Percentiles rank a stretch among this genome's conserved stretches.
Evolutionary conservation across 2,888 invertebrate genomes (phyloP).

Genomic region (Acleris laterana): DNA sequence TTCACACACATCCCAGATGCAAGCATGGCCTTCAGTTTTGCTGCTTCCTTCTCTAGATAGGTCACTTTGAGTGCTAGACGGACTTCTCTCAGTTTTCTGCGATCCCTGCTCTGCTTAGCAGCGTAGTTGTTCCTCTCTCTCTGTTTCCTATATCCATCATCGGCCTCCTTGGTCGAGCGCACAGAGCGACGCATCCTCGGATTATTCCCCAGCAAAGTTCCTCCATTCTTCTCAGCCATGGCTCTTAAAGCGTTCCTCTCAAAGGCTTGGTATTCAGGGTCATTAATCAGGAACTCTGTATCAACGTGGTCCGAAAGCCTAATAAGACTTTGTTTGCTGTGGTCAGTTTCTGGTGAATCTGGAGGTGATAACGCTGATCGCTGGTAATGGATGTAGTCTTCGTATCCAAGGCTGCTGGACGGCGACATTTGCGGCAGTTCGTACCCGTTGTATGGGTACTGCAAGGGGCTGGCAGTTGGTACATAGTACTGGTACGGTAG

Average conservation of each 20-base stretch:
- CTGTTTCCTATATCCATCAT: conserved; percentile 94
- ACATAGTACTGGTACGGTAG: conserved; percentile 41
- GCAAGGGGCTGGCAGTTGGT: conserved; percentile 42
- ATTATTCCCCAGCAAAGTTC: conserved; percentile 83
- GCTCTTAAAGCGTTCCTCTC: conserved; percentile 87
- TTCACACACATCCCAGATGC: conserved; percentile 72
- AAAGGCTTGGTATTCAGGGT: conserved; percentile 88
- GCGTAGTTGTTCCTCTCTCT: conserved; percentile 96
- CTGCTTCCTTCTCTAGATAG: conserved; percentile 93
- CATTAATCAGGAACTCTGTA: conserved; percentile 66
- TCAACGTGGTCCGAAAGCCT: conserved; percentile 78
- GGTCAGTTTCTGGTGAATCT: conserved; percentile 56
- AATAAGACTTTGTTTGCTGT: conserved; percentile 30
- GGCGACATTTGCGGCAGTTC: conserved; percentile 59
- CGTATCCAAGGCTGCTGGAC: conserved; percentile 21
- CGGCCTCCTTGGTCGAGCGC: conserved; percentile 57
- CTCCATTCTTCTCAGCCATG: conserved; percentile 86
- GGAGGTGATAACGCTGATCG: conserved; percentile 70
- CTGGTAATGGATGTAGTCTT: conserved; percentile 38
- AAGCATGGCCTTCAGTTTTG: conserved; percentile 89
- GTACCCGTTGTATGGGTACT: conserved; percentile 47
- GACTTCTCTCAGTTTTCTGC: conserved; percentile 94
- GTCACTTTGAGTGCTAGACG: conserved; percentile 95
- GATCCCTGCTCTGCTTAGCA: conserved; percentile 96
- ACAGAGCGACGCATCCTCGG: conserved; percentile 89